phyloP scores from a whole-genome alignment of 2,113 vertebrate species.

The Pithys albifrons region DNA sequence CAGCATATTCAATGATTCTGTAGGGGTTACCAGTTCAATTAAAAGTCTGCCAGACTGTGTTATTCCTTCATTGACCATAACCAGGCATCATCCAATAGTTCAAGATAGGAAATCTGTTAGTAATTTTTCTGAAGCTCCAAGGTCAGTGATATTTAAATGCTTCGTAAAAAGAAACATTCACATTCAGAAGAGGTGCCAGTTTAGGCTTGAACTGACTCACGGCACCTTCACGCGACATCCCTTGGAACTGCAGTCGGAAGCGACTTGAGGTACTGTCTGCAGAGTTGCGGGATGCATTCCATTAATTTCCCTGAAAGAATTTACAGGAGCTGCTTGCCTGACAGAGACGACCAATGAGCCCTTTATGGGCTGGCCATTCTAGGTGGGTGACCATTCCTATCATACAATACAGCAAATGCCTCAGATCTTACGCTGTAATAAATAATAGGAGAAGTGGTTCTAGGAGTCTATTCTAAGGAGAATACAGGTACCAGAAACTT shows the following conservation, averaged over 20 bases:
- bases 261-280: not conserved
- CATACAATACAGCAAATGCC: not conserved
- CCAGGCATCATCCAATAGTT: not conserved
- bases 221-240: not conserved
- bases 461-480: not conserved
- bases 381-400: not conserved
- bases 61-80: not conserved
- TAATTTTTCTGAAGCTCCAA: not conserved
- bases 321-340: not conserved
- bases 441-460: not conserved
- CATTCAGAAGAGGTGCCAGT: not conserved
- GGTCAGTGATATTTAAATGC: not conserved
- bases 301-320: not conserved
- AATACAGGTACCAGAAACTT: not conserved
- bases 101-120: not conserved
- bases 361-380: not conserved
- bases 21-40: not conserved
- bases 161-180: not conserved
- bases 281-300: not conserved
- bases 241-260: not conserved
- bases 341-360: not conserved
- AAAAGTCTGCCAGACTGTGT: not conserved
- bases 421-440: not conserved
- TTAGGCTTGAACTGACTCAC: not conserved
- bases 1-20: rapidly evolving